Conservation (phyloP, 23 tunicate species). For the Trididemnum nubilum region DNA sequence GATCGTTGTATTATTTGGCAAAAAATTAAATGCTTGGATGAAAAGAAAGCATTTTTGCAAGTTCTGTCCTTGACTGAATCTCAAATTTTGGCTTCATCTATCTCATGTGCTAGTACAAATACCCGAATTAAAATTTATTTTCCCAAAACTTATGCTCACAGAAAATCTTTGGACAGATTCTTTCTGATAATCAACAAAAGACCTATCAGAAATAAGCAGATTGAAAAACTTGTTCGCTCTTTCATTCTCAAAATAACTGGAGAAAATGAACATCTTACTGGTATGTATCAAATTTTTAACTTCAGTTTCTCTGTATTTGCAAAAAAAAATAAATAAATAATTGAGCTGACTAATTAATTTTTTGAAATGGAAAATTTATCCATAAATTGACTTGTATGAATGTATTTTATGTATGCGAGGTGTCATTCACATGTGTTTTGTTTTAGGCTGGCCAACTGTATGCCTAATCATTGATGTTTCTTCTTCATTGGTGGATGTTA, state of each 20-base stretch:
- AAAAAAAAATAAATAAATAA: too few species aligned
- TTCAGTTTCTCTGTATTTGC: neutral
- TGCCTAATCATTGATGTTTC: conserved; percentile 36
- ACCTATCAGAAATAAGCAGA: conserved; percentile 65
- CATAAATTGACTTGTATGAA: too few species aligned
- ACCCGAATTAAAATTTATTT: neutral
- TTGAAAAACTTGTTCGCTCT: conserved; percentile 45
- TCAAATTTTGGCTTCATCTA: neutral
- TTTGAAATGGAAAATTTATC: too few species aligned
- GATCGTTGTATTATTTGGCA: conserved; percentile 69
- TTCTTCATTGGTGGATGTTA: conserved; percentile 42
- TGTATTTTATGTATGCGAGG: neutral
- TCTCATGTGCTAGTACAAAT: neutral
- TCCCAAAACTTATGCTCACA: neutral
- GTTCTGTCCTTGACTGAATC: conserved; percentile 5
- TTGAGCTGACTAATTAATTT: too few species aligned
- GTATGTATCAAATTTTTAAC: neutral
- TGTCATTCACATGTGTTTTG: neutral
- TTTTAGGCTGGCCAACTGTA: conserved; percentile 58
- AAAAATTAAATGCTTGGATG: conserved; percentile 13
- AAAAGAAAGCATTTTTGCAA: conserved; percentile 38
- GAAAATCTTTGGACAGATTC: conserved; percentile 48
- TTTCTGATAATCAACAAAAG: conserved; percentile 64
- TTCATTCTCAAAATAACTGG: conserved; percentile 1
- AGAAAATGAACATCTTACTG: conserved; percentile 1